Evolutionary conservation across 2,888 invertebrate genomes (phyloP), one percentile per base, ranked within the genome.

Genomic region (Drymonia ruficornis): DNA sequence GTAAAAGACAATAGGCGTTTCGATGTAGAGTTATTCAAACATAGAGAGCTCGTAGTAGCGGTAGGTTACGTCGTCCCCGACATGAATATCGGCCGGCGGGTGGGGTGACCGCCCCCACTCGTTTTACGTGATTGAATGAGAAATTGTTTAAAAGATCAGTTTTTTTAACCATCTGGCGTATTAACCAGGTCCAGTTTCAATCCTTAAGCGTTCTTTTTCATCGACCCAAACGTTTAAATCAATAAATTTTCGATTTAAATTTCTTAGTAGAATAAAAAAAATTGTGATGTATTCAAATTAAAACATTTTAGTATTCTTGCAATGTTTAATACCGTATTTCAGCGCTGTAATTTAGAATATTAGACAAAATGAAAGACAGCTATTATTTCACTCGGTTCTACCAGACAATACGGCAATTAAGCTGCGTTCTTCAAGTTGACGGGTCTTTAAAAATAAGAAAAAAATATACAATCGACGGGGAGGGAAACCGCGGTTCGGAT

Each of bases 51-150:
- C 73, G 71, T 81, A 74, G 82, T 81, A 81, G 75, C 70, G 81
- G 79, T 59, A 70, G 72, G 76, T 80, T 81, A 77, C 78, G 76
- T 72, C 67, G 76, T 54, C 63, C 71, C 71, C 74, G 76, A 76
- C 76, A 77, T 76, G 79, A 82, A 77, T 81, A 81, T 78, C 79
- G 78, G 76, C 66, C 69, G 70, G 66, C 62, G 69, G 73, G 74
- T 65, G 34, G 19, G 73, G 72, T 74, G 61, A 70, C 65, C 80
- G 51, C 53, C 64, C 78, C 83, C 83, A 72, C 84, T 79, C 82
- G 79, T 78, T 85, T 86, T 83, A 84, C 84, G 84, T 87, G 88
- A 89, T 88, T 87, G 84, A 87, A 87, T 84, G 84, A 84, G 83
- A 85, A 87, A 87, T 84, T 85, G 83, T 86, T 86, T 85, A 84